Conservation (phyloP, 2,113 vertebrate genomes). For the Podarcis raffonei region DNA sequence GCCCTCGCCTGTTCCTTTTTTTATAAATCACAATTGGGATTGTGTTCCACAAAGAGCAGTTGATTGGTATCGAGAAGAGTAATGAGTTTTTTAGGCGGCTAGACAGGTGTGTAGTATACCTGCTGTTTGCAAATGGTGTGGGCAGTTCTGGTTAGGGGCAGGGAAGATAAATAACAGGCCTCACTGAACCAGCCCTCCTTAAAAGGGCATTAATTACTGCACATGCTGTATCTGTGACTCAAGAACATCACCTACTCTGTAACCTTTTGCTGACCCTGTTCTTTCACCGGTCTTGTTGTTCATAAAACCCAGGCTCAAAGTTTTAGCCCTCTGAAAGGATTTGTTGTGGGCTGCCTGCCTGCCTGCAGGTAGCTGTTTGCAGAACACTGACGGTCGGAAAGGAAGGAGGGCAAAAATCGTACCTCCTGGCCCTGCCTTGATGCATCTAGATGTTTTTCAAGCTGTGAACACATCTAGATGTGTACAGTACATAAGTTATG, state of each 20-base stretch:
- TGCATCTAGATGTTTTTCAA: background rate
- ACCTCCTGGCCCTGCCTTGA: background rate
- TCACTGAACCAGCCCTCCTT: background rate
- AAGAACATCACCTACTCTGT: no score
- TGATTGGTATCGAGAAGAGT: background rate
- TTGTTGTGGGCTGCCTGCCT: background rate
- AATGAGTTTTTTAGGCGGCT: background rate
- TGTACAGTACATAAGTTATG: no score
- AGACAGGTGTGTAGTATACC: slow-evolving; percentile 30
- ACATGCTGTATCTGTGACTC: accelerated
- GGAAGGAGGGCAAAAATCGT: background rate
- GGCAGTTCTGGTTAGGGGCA: accelerated
- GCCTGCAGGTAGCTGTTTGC: background rate
- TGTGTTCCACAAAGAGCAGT: slow-evolving; percentile 7
- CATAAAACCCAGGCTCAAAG: background rate
- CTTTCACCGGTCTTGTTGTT: background rate
- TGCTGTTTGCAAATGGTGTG: slow-evolving; percentile 31
- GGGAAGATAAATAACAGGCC: background rate
- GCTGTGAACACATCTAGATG: background rate
- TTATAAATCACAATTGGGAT: background rate
- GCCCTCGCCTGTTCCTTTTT: background rate
- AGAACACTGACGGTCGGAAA: background rate
- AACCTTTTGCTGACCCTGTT: background rate
- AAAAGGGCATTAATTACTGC: background rate
- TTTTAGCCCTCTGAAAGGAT: slow-evolving; percentile 3